These are phyloP conservation scores for Cromileptes altivelis DNA, from an alignment of 2,113 vertebrate species.

Conservation along the genomic window DNA sequence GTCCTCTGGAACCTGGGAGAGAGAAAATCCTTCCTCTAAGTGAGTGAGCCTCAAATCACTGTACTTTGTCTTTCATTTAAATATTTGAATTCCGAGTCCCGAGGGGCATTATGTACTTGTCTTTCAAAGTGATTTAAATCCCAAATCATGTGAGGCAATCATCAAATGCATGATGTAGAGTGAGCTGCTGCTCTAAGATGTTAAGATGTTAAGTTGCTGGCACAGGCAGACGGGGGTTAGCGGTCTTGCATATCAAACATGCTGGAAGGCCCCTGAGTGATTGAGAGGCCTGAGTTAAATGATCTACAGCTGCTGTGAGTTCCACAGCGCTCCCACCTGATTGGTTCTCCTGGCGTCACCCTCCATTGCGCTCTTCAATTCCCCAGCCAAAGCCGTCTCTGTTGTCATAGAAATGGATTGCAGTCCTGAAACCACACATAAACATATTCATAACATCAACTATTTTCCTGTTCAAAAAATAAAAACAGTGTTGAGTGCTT, in stretches of 20 bases:
- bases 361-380: slow-evolving; percentile 83
- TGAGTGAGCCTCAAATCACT: slow-evolving; percentile 12
- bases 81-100: slow-evolving; percentile 16
- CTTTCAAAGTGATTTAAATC: slow-evolving; percentile 38
- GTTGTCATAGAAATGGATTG: slow-evolving; percentile 83
- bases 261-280: slow-evolving; percentile 61
- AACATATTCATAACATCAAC: slow-evolving; percentile 64
- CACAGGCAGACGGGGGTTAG: slow-evolving; percentile 28
- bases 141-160: slow-evolving; percentile 25
- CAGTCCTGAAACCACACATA: slow-evolving; percentile 77
- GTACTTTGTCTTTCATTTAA: slow-evolving; percentile 12
- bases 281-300: slow-evolving; percentile 63
- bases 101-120: slow-evolving; percentile 16
- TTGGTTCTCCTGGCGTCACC: slow-evolving; percentile 79
- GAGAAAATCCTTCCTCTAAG: slow-evolving; percentile 55
- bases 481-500: slow-evolving; percentile 33
- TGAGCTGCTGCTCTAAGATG: slow-evolving; percentile 45
- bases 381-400: slow-evolving; percentile 75
- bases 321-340: slow-evolving; percentile 77
- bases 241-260: slow-evolving; percentile 76
- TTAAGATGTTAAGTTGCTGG: slow-evolving; percentile 54
- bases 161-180: slow-evolving; percentile 45
- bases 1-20: slow-evolving; percentile 84
- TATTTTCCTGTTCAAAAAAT: slow-evolving; percentile 36
- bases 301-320: slow-evolving; percentile 70